Evolutionary conservation across 2,888 invertebrate species (phyloP).

Genomic region (Dolichomitus sp.): DNA sequence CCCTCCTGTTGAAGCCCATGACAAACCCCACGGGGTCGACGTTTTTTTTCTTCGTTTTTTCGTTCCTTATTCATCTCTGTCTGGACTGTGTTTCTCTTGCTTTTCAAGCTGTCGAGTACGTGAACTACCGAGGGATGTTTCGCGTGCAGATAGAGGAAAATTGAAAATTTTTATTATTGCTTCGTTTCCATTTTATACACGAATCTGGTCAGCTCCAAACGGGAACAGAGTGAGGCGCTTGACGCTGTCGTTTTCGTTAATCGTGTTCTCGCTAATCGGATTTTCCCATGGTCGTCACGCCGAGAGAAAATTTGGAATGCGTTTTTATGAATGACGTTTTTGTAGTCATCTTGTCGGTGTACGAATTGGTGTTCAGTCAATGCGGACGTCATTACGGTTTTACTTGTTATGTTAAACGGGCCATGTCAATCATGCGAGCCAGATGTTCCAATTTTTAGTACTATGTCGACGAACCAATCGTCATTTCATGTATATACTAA

Average conservation of each 20-base stretch:
- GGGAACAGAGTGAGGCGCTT: conserved; percentile 1
- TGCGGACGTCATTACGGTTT: neutral
- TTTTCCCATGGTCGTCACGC: conserved; percentile 41
- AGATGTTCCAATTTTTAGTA: neutral
- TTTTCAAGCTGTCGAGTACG: conserved; percentile 7
- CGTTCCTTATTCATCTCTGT: conserved; percentile 41
- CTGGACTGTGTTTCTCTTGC: conserved; percentile 6
- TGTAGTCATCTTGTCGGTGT: neutral
- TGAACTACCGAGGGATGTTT: conserved; percentile 43
- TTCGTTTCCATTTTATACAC: conserved; percentile 77
- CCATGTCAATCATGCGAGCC: neutral
- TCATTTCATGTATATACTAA: neutral
- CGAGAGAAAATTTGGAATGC: neutral
- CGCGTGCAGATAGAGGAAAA: conserved; percentile 64
- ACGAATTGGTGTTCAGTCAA: neutral
- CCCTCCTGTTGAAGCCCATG: no score
- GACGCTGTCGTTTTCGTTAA: conserved; percentile 62
- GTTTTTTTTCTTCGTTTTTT: conserved; percentile 31
- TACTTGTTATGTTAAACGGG: neutral
- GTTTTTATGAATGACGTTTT: neutral
- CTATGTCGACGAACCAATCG: neutral
- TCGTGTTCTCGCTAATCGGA: conserved; percentile 67
- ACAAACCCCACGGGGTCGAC: conserved; percentile 47
- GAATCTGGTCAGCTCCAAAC: conserved; percentile 15
- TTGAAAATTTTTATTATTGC: conserved; percentile 77